Conservation (phyloP, 2,113 vertebrate genomes). For the Diphyllodes magnificus region DNA sequence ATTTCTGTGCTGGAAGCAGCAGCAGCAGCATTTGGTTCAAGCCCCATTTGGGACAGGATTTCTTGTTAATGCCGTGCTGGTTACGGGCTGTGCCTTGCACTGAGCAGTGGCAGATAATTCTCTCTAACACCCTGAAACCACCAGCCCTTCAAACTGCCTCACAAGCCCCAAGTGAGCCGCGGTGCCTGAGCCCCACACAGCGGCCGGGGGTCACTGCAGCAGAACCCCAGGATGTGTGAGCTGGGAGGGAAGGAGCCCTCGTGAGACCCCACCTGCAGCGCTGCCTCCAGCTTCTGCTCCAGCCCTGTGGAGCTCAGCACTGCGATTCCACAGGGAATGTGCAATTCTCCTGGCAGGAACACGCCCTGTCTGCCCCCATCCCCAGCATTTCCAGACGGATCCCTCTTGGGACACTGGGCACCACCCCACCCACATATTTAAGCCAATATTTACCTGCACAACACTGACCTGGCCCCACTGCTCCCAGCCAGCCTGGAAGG, state of each 20-base stretch:
- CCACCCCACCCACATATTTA: fast-evolving
- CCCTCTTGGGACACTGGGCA: background rate
- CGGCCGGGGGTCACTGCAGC: background rate
- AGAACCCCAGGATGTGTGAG: background rate
- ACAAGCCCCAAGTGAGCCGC: background rate
- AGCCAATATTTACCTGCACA: too few relatives aligned
- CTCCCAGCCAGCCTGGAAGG: background rate
- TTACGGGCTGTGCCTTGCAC: background rate
- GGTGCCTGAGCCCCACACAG: background rate
- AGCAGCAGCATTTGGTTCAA: background rate
- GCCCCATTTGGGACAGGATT: background rate
- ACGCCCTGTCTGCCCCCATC: background rate
- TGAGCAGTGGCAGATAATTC: background rate
- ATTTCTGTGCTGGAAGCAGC: background rate
- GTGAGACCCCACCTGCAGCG: background rate
- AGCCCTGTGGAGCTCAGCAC: background rate
- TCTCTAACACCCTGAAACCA: background rate
- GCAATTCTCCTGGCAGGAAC: background rate
- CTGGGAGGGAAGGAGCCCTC: background rate
- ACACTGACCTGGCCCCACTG: background rate
- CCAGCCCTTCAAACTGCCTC: background rate
- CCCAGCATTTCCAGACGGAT: background rate
- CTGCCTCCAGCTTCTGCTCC: background rate
- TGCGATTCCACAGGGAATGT: background rate
- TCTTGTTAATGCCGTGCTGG: background rate